Evolutionary conservation across 1,140 invertebrate genomes (phyloP), one percentile per base, ranked within the genome.

Genomic region (Drosophila ambigua): DNA sequence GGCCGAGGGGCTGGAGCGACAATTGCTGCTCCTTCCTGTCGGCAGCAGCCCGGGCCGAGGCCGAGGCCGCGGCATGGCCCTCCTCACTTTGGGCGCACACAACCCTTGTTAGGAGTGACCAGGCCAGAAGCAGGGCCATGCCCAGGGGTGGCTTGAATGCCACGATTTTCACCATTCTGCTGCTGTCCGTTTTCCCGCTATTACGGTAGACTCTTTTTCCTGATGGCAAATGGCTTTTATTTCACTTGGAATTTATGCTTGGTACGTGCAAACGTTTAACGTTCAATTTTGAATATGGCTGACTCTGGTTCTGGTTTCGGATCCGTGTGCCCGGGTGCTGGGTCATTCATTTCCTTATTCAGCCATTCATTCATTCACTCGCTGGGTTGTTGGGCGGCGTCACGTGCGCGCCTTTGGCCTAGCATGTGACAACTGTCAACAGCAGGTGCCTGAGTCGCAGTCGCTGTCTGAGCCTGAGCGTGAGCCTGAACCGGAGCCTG

Each of bases 361-460:
- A 67, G 50, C 58, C 72, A 54, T 35, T 49, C 69, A 57, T 63
- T 71, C 72, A 64, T 51, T 61, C 57, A 65, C 58, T 60, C 35
- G 35, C 59, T 44, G 8, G 13, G 62, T 28, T 2, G 7, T 5
- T 2, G 26, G 26, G 26, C 6, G 58, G 64, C 59, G 65, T 60
- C 63, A 66, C 64, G 64, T 82, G 78, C 61, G 64, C 61, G 52
- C 68, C 60, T 65, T 55, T 58, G 66, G 65, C 61, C 73, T 65
- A 79, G 73, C 83, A 82, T 88, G 83, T 87, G 83, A 87, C 84
- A 87, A 88, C 72, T 88, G 83, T 88, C 83, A 82, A 77, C 79
- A 77, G 77, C 74, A 59, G 63, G 55, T 67, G 50, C 68, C 62
- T 54, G 54, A 50, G 52, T 50, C 57, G 57, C 43, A 20, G 4